Evolutionary conservation across 2,113 vertebrate species (phyloP).

Genomic region (cat (Felis catus)): F.catus_Fca126_mat1.0 CM031419.1:186873501-186874000

Average conservation of each 20-base stretch:
- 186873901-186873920: constrained; percentile 91
- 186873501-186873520: constrained; percentile 72
- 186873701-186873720: constrained; percentile 83
- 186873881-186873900: constrained; percentile 89
- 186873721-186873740: constrained; percentile 84
- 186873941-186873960: constrained; percentile 91
- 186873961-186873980: constrained; percentile 93
- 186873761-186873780: constrained; percentile 85
- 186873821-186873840: constrained; percentile 90
- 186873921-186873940: constrained; percentile 92
- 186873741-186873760: constrained; percentile 86
- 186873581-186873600: constrained; percentile 74
- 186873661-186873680: constrained; percentile 85
- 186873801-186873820: constrained; percentile 89
- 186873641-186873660: constrained; percentile 84
- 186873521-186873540: constrained; percentile 73
- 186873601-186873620: constrained; percentile 87
- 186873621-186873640: constrained; percentile 86
- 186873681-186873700: constrained; percentile 83
- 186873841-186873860: constrained; percentile 99
- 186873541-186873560: constrained; percentile 92
- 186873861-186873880: constrained; percentile 92
- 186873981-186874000: constrained; percentile 95
- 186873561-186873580: constrained; percentile 81
- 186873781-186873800: constrained; percentile 85